A percentile compares a stretch with the other conserved stretches of the same genome.
These are phyloP conservation scores for Urocyon cinereoargenteus DNA, from an alignment of 2,797 vertebrate genomes.

Conservation along the genomic window DNA sequence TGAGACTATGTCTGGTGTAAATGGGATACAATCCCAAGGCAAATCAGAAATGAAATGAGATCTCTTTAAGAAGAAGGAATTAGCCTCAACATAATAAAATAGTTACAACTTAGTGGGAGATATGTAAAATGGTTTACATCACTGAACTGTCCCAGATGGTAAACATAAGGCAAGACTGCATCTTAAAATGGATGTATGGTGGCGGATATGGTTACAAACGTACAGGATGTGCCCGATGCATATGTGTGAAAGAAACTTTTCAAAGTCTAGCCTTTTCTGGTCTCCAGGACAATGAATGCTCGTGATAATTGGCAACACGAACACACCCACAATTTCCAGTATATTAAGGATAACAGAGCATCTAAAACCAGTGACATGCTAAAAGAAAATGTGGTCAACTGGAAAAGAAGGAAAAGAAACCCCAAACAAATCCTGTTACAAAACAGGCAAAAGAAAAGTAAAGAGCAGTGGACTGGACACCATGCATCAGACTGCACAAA, in stretches of 20 bases:
- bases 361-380: conserved; percentile 75
- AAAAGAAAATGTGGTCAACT: conserved; percentile 71
- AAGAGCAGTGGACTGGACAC: not conserved
- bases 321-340: conserved; percentile 16
- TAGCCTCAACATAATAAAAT: conserved; percentile 61
- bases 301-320: conserved; percentile 25
- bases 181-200: conserved; percentile 12
- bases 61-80: conserved; percentile 58
- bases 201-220: conserved; percentile 21
- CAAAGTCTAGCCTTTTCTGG: not conserved
- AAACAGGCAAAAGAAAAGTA: conserved; percentile 66
- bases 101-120: conserved; percentile 67
- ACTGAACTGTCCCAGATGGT: conserved; percentile 65
- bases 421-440: conserved; percentile 42
- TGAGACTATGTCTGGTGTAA: conserved; percentile 54
- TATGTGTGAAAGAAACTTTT: not conserved
- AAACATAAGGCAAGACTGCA: conserved; percentile 43
- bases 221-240: not conserved
- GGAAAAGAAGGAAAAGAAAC: not conserved
- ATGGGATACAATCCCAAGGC: conserved; percentile 38
- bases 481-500: conserved; percentile 20
- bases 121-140: conserved; percentile 50
- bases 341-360: conserved; percentile 72
- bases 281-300: conserved; percentile 46
- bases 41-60: conserved; percentile 69